Evolutionary conservation across 2,113 vertebrate species (phyloP), one percentile per base, ranked within the genome.

Genomic region (Rhizomys pruinosus): DNA sequence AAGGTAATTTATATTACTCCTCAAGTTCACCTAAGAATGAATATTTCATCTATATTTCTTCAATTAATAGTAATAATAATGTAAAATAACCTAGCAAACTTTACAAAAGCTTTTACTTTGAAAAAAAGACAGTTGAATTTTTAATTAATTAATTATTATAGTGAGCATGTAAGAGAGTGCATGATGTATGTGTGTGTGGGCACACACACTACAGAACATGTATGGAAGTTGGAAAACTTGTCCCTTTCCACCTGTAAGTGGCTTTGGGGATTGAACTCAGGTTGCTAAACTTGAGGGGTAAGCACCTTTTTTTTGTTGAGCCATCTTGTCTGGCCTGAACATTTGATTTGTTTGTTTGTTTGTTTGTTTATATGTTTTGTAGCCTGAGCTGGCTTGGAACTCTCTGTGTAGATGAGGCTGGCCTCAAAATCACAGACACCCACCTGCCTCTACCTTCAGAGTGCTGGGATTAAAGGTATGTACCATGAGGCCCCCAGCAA

Each of bases 41-140:
- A 16, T 90, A 47, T 79, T n/a, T 95, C 57, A 59, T 78, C 90
- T 20, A 47, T 57, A 82, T 92, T n/a, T n/a, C n/a, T 96, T 91
- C 59, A 34, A 87, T n/a, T 71, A 13, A 82, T n/a, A 47, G 57
- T n/a, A 73, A 5, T 9, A 76, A 47, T 79, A 84, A 87, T 39
- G 42, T 42, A 76, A 92, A 68, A 47, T 66, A 63, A 69, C 61
- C 29, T 74, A 59, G 20, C 11, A 47, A 91, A 92, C 47, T 37
- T 71, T 73, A 79, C 16, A 10, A 20, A 61, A 82, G 59, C 63
- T 32, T 69, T 32, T 42, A 42, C 37, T 82, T 84, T 84, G 64
- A 66, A 39, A 47, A 66, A 66, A 82, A 23, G 27, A 23, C 8
- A 84, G 27, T 29, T 68, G 27, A 66, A n/a, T 66, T 34, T 22